Evolutionary conservation across 2,113 vertebrate genomes (phyloP), one percentile per base, ranked within the genome.

Genomic region (Callaeas wilsoni): DNA sequence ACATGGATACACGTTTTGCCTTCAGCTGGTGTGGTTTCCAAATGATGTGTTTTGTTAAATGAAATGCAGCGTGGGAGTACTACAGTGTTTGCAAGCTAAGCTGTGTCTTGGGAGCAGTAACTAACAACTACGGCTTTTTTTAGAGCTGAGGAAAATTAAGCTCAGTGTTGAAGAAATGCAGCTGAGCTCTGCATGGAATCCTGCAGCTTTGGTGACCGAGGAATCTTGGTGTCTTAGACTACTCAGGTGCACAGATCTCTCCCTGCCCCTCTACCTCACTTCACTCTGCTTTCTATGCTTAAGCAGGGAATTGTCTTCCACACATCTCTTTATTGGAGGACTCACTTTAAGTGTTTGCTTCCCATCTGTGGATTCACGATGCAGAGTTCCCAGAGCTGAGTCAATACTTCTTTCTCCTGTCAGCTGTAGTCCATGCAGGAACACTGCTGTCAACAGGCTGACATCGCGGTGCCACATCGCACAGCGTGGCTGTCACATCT

Each of bases 71-170:
- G 90, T 97, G 84, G 94, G 90, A 82, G 82, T 89, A 79, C 69
- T 82, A 78, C 84, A 60, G 74, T 85, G 81, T 96, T 94, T 94
- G 90, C 93, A 95, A 93, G 87, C 92, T 94, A 82, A 93, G 49
- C 87, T 79, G 49, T 91, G 81, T 76, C 93, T 94, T 75, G 65
- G 81, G 90, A 97, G 93, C 92, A 91, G 77, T 89, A 94, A 52
- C 71, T 84, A 94, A 75, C 79, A 92, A 37, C 81, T 42, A 70
- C 12, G 1, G 55, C 84, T 93, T 82, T 67, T 95, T 93, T 95
- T 93, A 90, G 84, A 95, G 49, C 57, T 37, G 74, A 87, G 84
- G 75, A 84, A 63, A 93, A 73, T 75, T 16, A 87, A 87, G 49
- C 65, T 50, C 33, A 23, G 49, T 22, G 49, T 26, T 91, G 65